phyloP scores from a whole-genome alignment of 2,797 vertebrate genomes.

The Acanthopagrus latus region DNA sequence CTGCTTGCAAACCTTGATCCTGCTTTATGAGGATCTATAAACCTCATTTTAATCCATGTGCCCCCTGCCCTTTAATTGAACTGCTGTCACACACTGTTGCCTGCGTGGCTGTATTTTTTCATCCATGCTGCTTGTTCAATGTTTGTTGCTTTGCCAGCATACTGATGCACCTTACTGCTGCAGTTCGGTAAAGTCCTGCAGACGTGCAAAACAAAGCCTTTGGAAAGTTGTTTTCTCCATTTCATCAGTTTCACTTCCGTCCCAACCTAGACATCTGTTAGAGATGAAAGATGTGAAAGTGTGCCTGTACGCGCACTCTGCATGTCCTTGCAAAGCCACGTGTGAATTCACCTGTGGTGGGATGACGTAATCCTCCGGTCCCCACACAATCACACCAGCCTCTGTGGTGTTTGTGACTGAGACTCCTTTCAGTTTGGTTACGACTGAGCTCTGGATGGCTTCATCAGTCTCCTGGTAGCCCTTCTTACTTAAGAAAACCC shows the following conservation, averaged over 20 bases:
- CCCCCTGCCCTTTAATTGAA: neutral
- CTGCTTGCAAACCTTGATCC: neutral
- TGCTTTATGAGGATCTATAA: neutral
- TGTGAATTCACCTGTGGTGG: conserved; percentile 88
- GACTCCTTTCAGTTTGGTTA: conserved; percentile 94
- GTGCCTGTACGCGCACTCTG: neutral
- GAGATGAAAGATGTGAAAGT: neutral
- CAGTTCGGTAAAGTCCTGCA: neutral
- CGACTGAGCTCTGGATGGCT: conserved; percentile 90
- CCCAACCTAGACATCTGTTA: too few species aligned
- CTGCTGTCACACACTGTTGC: neutral
- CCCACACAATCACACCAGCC: conserved; percentile 90
- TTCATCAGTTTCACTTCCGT: too few species aligned
- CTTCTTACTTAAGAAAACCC: conserved; percentile 94
- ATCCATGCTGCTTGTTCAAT: neutral
- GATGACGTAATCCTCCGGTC: conserved; percentile 93
- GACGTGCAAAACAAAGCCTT: too few species aligned
- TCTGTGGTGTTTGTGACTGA: conserved; percentile 89
- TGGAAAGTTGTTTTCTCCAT: too few species aligned
- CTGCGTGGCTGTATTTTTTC: neutral
- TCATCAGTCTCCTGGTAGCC: conserved; percentile 93
- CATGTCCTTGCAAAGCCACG: neutral
- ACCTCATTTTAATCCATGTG: too few species aligned
- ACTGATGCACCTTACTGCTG: neutral
- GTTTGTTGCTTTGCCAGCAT: neutral